phyloP scores from a whole-genome alignment of 2,888 invertebrate genomes.

The Argynnis bischoffii region DNA sequence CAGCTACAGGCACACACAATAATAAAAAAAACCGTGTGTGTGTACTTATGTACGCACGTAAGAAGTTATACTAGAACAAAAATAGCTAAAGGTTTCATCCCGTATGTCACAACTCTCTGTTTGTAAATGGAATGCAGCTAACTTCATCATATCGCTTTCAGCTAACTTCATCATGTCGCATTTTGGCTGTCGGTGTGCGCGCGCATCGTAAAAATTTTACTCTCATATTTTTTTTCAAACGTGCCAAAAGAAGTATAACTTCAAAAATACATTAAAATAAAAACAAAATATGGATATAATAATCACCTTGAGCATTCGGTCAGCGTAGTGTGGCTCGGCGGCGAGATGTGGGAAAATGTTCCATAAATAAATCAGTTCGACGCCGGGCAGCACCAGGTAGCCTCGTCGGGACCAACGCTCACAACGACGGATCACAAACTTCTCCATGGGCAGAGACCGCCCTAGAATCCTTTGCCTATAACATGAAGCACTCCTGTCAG shows the following conservation, averaged over 20 bases:
- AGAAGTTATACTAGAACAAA: no score
- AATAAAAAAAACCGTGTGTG: no score
- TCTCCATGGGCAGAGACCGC: slow-evolving; percentile 98
- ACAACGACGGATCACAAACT: slow-evolving; percentile 94
- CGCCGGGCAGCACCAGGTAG: slow-evolving; percentile 89
- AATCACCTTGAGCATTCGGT: slow-evolving; percentile 82
- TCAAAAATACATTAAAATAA: background rate
- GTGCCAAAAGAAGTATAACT: background rate
- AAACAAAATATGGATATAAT: background rate
- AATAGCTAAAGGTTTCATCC: no score
- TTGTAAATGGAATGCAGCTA: no score
- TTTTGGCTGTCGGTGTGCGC: no score
- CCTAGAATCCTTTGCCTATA: slow-evolving; percentile 96
- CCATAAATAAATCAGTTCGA: slow-evolving; percentile 96
- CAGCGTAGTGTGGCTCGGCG: slow-evolving; percentile 84
- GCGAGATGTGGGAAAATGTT: slow-evolving; percentile 93
- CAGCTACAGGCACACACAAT: no score
- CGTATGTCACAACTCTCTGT: no score
- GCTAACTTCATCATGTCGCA: no score
- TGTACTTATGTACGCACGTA: no score
- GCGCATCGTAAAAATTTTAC: no score
- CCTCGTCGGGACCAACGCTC: slow-evolving; percentile 90
- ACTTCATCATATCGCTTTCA: no score
- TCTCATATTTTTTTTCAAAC: no score
- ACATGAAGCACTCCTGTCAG: slow-evolving; percentile 88